Percentiles rank a stretch among this genome's conserved stretches.
These are phyloP conservation scores for Girardinus metallicus DNA, from an alignment of 2,797 vertebrate species.

Conservation along the genomic window DNA sequence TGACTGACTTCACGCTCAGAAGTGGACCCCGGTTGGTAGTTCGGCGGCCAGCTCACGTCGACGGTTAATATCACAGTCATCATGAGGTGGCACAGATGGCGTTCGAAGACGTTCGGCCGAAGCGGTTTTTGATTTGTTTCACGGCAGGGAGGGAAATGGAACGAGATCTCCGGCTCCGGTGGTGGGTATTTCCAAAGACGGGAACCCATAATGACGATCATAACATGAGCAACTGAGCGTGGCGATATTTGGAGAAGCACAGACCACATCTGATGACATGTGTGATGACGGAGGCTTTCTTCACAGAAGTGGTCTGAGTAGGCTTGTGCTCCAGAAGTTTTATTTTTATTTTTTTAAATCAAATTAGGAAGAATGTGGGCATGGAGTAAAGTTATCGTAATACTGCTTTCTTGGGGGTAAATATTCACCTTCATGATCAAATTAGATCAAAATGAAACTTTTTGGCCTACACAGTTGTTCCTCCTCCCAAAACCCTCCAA, in stretches of 20 bases:
- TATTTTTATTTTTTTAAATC: not conserved
- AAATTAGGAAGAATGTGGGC: slow-evolving; percentile 6
- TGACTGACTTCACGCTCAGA: slow-evolving; percentile 65
- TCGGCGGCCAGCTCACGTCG: slow-evolving; percentile 43
- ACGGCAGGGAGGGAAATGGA: slow-evolving; percentile 58
- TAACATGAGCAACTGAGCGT: slow-evolving; percentile 63
- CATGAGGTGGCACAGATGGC: slow-evolving; percentile 29
- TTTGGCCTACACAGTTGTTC: not conserved
- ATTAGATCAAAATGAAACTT: not conserved
- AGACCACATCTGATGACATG: slow-evolving; percentile 62
- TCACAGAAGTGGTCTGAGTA: slow-evolving; percentile 36
- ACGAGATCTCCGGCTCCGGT: slow-evolving; percentile 41
- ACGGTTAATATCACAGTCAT: slow-evolving; percentile 50
- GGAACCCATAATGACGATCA: slow-evolving; percentile 59
- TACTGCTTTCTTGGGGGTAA: not conserved
- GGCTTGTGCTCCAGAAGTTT: slow-evolving; percentile 5
- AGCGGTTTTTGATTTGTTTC: slow-evolving; percentile 76
- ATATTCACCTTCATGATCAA: not conserved
- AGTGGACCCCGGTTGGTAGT: slow-evolving; percentile 37
- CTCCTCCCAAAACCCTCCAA: no score
- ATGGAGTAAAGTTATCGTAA: not conserved
- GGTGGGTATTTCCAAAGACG: slow-evolving; percentile 42
- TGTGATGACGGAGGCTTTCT: slow-evolving; percentile 61
- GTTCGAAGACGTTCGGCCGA: slow-evolving; percentile 36
- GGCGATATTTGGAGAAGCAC: slow-evolving; percentile 59